Evolutionary conservation across 1,140 invertebrate species (phyloP).

Genomic region (Sminthurides bifidus): DNA sequence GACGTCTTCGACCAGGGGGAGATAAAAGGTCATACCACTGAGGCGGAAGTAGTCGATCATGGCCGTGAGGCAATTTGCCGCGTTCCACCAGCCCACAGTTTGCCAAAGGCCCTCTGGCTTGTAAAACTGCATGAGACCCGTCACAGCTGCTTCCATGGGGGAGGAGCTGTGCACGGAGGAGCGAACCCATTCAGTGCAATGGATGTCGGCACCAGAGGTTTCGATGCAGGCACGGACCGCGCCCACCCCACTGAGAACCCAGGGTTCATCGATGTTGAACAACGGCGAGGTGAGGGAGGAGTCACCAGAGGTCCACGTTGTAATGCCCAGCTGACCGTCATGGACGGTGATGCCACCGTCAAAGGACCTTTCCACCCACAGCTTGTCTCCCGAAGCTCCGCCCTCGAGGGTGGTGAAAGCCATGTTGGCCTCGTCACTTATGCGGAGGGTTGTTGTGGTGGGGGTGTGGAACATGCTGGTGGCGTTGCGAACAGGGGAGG

Average conservation of each 20-base stretch:
- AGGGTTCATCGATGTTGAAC: conserved; percentile 13
- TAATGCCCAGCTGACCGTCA: not conserved
- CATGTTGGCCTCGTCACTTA: conserved; percentile 19
- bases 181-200: conserved; percentile 21
- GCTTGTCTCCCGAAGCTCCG: conserved; percentile 10
- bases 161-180: conserved; percentile 12
- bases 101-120: conserved; percentile 14
- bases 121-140: conserved; percentile 29
- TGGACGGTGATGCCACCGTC: conserved; percentile 16
- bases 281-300: too few species aligned
- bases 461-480: too few species aligned
- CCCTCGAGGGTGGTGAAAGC: conserved; percentile 10
- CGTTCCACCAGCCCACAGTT: conserved; percentile 29
- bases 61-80: conserved; percentile 22
- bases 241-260: conserved; percentile 4
- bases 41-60: conserved; percentile 21
- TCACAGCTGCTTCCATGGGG: conserved; percentile 19
- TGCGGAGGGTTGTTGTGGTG: conserved; percentile 4
- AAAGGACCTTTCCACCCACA: conserved; percentile 25
- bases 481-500: too few species aligned
- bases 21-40: conserved; percentile 6
- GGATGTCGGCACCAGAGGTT: conserved; percentile 14
- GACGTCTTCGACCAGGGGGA: not conserved
- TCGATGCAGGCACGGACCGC: conserved; percentile 23
- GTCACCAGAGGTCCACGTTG: too few species aligned